Evolutionary conservation across 2,888 invertebrate species (phyloP).

Genomic region (Drosophila kanekoi): DNA sequence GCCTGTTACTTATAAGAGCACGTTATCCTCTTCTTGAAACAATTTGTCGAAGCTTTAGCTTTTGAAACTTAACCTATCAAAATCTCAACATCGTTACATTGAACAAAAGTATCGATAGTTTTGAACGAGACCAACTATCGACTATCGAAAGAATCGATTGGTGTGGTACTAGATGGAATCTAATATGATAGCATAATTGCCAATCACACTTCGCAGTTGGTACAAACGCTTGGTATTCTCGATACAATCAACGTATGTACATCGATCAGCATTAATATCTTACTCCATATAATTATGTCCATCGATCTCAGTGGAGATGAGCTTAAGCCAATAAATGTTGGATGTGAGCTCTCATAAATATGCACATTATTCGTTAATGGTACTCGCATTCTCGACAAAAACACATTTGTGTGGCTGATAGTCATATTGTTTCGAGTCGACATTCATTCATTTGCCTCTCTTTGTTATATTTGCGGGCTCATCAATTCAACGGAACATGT

Average conservation of each 20-base stretch:
- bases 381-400: conserved; percentile 8
- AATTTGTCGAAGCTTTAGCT: too few species aligned
- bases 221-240: too few species aligned
- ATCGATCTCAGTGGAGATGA: not conserved
- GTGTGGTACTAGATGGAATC: too few species aligned
- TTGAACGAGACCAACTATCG: too few species aligned
- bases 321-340: conserved; percentile 2
- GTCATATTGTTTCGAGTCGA: conserved; percentile 23
- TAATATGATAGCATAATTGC: too few species aligned
- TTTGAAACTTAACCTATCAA: too few species aligned
- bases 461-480: conserved; percentile 21
- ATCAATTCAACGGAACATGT: conserved; percentile 18
- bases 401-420: conserved; percentile 4
- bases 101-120: too few species aligned
- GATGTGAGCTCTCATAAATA: conserved; percentile 1
- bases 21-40: too few species aligned
- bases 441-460: conserved; percentile 15
- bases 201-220: too few species aligned
- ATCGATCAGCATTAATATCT: not conserved
- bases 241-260: not conserved
- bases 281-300: not conserved
- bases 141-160: too few species aligned
- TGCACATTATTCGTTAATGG: conserved; percentile 9
- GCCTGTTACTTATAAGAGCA: too few species aligned
- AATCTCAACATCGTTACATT: too few species aligned